A percentile compares a stretch with the other conserved stretches of the same genome.
Evolutionary conservation across 1,140 invertebrate species (phyloP).

Genomic region (Maniola jurtina): DNA sequence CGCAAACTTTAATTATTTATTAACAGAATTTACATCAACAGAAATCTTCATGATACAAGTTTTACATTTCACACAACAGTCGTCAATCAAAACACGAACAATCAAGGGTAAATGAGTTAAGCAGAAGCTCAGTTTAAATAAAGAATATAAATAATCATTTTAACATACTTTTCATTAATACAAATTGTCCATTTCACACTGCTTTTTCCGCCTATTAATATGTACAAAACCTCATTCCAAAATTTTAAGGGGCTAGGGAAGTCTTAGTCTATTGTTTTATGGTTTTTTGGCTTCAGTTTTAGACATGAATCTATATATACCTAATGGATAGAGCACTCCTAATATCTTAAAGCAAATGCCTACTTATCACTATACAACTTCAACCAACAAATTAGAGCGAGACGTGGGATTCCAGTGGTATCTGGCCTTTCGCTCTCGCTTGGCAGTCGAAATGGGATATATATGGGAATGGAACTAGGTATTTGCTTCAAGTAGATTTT

Average conservation of each 20-base stretch:
- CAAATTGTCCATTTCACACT: conserved; percentile 13
- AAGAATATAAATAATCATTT: conserved; percentile 15
- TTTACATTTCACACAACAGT: neutral
- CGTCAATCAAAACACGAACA: conserved; percentile 10
- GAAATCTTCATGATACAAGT: too few relatives aligned
- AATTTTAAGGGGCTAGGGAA: neutral
- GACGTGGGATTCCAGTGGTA: too few relatives aligned
- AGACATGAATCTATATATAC: too few relatives aligned
- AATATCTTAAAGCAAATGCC: too few relatives aligned
- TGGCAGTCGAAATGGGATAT: too few relatives aligned
- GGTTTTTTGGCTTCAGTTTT: neutral
- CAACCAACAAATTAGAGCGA: too few relatives aligned
- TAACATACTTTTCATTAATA: conserved; percentile 16
- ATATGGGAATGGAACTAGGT: too few relatives aligned
- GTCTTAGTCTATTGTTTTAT: neutral
- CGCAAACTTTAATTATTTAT: too few relatives aligned
- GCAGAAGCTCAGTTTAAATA: conserved; percentile 20
- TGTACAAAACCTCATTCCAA: neutral
- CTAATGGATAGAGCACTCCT: too few relatives aligned
- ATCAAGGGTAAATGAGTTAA: neutral
- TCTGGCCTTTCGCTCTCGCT: too few relatives aligned
- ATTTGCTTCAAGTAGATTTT: too few relatives aligned
- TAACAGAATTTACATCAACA: neutral
- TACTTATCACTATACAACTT: too few relatives aligned
- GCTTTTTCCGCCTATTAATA: conserved; percentile 4